Conservation (phyloP, 1,140 invertebrate species). For the Sarcophaga peregrina region DNA sequence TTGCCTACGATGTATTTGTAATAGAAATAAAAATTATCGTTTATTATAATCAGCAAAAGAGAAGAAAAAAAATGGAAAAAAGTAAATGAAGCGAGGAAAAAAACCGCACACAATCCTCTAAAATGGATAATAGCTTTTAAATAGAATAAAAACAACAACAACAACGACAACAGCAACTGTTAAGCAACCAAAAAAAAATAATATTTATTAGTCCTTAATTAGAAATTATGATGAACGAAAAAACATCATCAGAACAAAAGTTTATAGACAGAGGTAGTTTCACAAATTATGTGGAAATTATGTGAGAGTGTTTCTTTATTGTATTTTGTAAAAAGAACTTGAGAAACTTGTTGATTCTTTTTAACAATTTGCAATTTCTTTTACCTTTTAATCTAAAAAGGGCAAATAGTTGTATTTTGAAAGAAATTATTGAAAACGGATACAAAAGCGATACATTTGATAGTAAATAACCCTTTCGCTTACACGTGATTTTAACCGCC, state of each 20-base stretch:
- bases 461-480: too few relatives aligned
- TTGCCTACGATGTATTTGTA: not conserved
- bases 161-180: too few relatives aligned
- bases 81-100: not conserved
- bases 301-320: too few relatives aligned
- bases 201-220: not conserved
- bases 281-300: too few relatives aligned
- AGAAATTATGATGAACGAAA: constrained; percentile 15
- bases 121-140: constrained; percentile 10
- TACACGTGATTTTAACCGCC: too few relatives aligned
- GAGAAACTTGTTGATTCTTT: not conserved
- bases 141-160: not conserved
- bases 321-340: not conserved
- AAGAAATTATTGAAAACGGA: too few relatives aligned
- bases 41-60: not conserved
- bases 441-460: too few relatives aligned
- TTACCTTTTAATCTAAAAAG: too few relatives aligned
- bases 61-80: not conserved
- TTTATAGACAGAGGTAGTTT: not conserved
- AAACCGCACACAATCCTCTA: not conserved
- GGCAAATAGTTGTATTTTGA: too few relatives aligned
- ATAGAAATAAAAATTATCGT: not conserved
- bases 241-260: not conserved
- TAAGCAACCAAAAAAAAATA: not conserved
- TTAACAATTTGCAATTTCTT: not conserved